These are phyloP conservation scores for Eristalis arbustorum DNA, from an alignment of 2,888 invertebrate species.

Conservation along the genomic window DNA sequence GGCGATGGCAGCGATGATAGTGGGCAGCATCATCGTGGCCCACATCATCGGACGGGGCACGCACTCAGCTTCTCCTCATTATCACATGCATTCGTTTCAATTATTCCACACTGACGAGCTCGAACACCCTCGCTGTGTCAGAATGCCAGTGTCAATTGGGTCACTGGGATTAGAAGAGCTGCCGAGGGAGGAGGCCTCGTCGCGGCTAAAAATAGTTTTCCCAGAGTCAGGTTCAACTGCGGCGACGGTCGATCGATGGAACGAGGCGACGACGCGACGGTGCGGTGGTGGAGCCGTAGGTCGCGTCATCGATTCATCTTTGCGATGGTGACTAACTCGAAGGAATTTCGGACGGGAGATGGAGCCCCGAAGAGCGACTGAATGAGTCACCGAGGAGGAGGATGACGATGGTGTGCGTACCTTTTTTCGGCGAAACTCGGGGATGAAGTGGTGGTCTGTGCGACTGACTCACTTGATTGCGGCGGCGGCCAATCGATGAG, in stretches of 20 bases:
- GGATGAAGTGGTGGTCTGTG: not conserved
- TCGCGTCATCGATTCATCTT: conserved; percentile 63
- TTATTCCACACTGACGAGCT: conserved; percentile 36
- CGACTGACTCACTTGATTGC: not conserved
- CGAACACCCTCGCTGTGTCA: conserved; percentile 31
- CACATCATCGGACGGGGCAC: conserved; percentile 31
- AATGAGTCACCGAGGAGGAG: conserved; percentile 44
- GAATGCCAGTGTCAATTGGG: conserved; percentile 45
- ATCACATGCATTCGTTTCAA: conserved; percentile 39
- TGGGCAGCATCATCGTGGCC: conserved; percentile 40
- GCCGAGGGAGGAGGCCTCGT: not conserved
- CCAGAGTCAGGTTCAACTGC: conserved; percentile 62
- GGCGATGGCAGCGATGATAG: conserved; percentile 31
- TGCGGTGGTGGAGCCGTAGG: conserved; percentile 29
- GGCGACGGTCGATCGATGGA: conserved; percentile 35
- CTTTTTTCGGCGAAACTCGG: not conserved
- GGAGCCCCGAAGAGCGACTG: not conserved
- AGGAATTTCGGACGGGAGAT: conserved; percentile 35
- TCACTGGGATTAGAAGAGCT: conserved; percentile 41
- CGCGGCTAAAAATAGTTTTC: conserved; percentile 44
- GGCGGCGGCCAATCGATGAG: not conserved
- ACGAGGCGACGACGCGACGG: not conserved
- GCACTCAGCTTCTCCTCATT: conserved; percentile 38
- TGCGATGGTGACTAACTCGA: conserved; percentile 53
- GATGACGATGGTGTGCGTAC: conserved; percentile 3